A percentile compares a stretch with the other conserved stretches of the same genome.
Conservation (phyloP, 2,888 invertebrate genomes). For the Lithophane leautieri region DNA sequence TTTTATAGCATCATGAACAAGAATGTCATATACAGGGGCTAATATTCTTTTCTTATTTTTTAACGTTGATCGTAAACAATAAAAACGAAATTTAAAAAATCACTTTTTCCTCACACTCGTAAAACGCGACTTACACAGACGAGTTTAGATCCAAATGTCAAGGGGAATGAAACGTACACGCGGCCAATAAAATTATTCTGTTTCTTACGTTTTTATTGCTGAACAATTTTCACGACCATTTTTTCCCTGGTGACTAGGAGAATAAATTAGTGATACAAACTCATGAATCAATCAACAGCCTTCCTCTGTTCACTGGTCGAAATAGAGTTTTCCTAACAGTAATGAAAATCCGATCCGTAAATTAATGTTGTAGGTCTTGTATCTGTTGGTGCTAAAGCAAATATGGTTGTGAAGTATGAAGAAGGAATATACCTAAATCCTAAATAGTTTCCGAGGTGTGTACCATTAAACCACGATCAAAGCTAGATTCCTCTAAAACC, state of each 20-base stretch:
- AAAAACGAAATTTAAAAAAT: conserved; percentile 59
- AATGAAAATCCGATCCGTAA: not conserved
- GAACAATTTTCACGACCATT: conserved; percentile 55
- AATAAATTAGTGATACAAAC: conserved; percentile 40
- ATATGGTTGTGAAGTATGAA: conserved; percentile 6
- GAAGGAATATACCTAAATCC: conserved; percentile 1
- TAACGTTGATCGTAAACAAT: conserved; percentile 53
- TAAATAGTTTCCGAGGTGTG: conserved; percentile 10
- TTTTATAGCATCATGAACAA: conserved; percentile 52
- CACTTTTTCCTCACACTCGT: conserved; percentile 57
- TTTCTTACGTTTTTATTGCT: conserved; percentile 61
- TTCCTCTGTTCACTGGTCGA: not conserved
- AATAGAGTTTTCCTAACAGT: conserved; percentile 5
- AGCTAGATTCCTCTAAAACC: conserved; percentile 11
- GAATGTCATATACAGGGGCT: conserved; percentile 40
- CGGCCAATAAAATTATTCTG: conserved; percentile 62
- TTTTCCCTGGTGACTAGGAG: conserved; percentile 37
- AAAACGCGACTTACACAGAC: conserved; percentile 57
- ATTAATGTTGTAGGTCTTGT: not conserved
- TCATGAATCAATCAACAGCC: conserved; percentile 44
- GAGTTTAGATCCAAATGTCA: conserved; percentile 63
- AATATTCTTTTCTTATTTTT: conserved; percentile 48
- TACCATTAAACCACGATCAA: conserved; percentile 14
- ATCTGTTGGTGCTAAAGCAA: not conserved
- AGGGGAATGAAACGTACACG: conserved; percentile 66